Percentiles rank a stretch among this genome's conserved stretches.
Evolutionary conservation across 2,797 vertebrate species (phyloP).

Genomic region (Peromyscus melanophrys): DNA sequence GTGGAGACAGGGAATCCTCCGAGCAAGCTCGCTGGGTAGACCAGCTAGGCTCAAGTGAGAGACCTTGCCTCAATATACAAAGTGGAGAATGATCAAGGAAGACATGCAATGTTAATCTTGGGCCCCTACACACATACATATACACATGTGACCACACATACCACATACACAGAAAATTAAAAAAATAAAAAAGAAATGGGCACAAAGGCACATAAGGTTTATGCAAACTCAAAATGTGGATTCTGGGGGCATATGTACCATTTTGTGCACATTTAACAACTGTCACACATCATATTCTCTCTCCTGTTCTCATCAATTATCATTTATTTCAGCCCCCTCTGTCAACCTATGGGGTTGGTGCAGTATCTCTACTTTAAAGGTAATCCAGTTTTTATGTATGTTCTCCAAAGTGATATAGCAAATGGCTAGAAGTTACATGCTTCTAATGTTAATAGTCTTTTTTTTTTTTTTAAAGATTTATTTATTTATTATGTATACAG

Average conservation of each 20-base stretch:
- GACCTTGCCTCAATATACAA: background rate
- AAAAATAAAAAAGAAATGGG: background rate
- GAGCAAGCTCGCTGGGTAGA: background rate
- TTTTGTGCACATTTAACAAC: background rate
- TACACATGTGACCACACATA: background rate
- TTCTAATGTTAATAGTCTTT: background rate
- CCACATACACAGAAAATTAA: background rate
- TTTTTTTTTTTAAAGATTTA: no score
- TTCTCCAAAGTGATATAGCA: constrained; percentile 64
- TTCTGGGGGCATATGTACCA: fast-evolving
- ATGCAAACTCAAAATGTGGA: background rate
- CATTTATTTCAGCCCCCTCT: background rate
- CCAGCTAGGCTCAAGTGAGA: background rate
- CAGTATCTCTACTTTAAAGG: background rate
- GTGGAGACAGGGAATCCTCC: background rate
- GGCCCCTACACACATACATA: background rate
- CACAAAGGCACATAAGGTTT: background rate
- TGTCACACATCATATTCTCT: fast-evolving
- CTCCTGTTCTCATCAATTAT: background rate
- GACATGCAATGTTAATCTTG: no score
- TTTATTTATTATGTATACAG: no score
- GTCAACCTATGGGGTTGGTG: background rate
- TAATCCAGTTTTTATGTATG: background rate
- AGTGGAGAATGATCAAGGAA: background rate
- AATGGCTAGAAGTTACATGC: background rate